phyloP scores from a whole-genome alignment of 1,140 invertebrate genomes.

The Eupristina koningsbergeri region DNA sequence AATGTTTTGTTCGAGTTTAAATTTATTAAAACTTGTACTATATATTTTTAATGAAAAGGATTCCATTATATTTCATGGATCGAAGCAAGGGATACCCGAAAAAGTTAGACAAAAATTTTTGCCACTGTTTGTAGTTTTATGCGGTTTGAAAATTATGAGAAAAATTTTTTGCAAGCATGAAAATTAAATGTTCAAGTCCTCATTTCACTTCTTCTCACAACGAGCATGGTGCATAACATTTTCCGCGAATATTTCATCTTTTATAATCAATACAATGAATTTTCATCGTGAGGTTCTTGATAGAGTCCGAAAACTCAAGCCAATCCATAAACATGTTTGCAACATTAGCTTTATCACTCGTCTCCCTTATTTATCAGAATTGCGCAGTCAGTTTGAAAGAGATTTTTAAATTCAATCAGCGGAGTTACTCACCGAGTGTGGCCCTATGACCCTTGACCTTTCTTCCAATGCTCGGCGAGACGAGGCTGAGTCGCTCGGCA shows the following conservation, averaged over 20 bases:
- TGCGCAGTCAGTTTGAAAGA: background rate
- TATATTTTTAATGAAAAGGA: background rate
- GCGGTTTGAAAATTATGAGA: no score
- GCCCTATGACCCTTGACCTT: conserved; percentile 82
- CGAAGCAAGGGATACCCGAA: no score
- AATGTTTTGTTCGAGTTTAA: no score
- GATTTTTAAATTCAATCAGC: background rate
- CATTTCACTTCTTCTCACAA: no score
- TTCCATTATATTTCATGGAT: no score
- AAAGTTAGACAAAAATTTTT: no score
- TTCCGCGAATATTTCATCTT: background rate
- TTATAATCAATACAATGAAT: no score
- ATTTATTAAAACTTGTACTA: background rate
- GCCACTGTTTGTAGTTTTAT: no score
- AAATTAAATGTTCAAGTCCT: no score
- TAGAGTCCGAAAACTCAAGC: background rate
- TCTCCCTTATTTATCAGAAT: background rate
- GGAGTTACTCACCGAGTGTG: conserved; percentile 80
- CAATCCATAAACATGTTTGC: background rate
- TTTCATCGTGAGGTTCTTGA: background rate
- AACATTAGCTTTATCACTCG: background rate
- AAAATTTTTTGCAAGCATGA: no score
- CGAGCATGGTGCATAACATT: no score
- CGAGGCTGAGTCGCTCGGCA: conserved; percentile 76
- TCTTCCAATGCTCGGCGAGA: conserved; percentile 82